Evolutionary conservation across 2,888 invertebrate species (phyloP), one percentile per base, ranked within the genome.

Genomic region (Julus scandinavius): DNA sequence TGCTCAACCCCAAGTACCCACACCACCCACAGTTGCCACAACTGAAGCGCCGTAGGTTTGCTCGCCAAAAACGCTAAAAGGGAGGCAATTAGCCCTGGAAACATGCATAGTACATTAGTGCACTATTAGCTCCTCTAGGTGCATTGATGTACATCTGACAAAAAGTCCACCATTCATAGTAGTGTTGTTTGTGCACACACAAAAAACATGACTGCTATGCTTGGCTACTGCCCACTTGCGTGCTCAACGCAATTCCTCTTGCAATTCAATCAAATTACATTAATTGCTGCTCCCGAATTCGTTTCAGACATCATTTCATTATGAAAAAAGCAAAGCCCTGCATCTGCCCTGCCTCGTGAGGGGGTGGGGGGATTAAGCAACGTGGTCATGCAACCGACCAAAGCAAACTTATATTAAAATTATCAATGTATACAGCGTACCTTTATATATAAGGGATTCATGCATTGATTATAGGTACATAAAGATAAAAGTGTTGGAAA

Each of bases 181-280:
- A 54, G 13, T 80, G 80, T 80, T 80, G 80, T 80, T 80, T 29
- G 38, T 29, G 80, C 38, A n/a, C 17, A 58, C 3, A 58, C 13
- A 80, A 80, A 80, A 80, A 13, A 7, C 38, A 38, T 80, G 80
- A 80, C 80, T 80, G 38, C 80, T 38, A 80, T 11, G 80, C 80
- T 80, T 13, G 80, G 80, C 80, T 80, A 80, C 80, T 80, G 80
- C 80, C 80, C 85, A 50, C 50, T 85, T 85, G 85, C 85, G 85
- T 85, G 85, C 50, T 50, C 20, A 11, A 2, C 7, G 50, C 50
- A 85, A 85, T 85, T 85, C 85, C 85, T 85, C 45, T 50, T 45
- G 85, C 85, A 85, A 85, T 85, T 85, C 85, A 85, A 85, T 85
- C 85, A 85, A 85, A 85, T 85, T 85, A 85, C 85, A 85, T 85